These are phyloP conservation scores for Lottia scabra DNA, from an alignment of 2,888 invertebrate species.

Conservation along the genomic window DNA sequence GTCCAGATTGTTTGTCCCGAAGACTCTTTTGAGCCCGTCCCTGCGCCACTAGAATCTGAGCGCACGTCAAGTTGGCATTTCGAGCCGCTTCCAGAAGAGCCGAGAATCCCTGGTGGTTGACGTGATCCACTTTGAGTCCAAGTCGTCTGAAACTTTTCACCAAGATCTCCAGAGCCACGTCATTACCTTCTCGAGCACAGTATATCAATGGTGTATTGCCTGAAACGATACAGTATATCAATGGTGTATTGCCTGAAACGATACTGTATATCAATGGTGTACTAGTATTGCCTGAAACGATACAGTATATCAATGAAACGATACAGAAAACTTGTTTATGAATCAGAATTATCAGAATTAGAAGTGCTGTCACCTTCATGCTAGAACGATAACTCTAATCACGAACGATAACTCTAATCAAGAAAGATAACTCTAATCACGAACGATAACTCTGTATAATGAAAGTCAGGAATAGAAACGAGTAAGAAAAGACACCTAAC, in stretches of 20 bases:
- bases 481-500: too few species aligned
- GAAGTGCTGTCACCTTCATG: neutral
- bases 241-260: too few species aligned
- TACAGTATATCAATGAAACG: too few species aligned
- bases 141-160: constrained; percentile 62
- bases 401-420: too few species aligned
- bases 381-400: too few species aligned
- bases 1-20: constrained; percentile 49
- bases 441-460: too few species aligned
- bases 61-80: constrained; percentile 60
- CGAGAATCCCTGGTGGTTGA: constrained; percentile 62
- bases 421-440: too few species aligned
- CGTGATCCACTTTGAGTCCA: constrained; percentile 62
- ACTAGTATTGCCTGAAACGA: constrained; percentile 59
- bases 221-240: constrained; percentile 42
- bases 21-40: constrained; percentile 58
- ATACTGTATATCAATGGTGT: constrained; percentile 63
- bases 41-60: constrained; percentile 59
- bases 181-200: constrained; percentile 62
- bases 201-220: constrained; percentile 65
- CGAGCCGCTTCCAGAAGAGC: constrained; percentile 63
- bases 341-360: too few species aligned
- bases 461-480: too few species aligned
- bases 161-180: constrained; percentile 62
- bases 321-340: too few species aligned